A percentile compares a stretch with the other conserved stretches of the same genome.
These are phyloP conservation scores for Rhincodon typus DNA, from an alignment of 2,797 vertebrate genomes.

Conservation along the genomic window DNA sequence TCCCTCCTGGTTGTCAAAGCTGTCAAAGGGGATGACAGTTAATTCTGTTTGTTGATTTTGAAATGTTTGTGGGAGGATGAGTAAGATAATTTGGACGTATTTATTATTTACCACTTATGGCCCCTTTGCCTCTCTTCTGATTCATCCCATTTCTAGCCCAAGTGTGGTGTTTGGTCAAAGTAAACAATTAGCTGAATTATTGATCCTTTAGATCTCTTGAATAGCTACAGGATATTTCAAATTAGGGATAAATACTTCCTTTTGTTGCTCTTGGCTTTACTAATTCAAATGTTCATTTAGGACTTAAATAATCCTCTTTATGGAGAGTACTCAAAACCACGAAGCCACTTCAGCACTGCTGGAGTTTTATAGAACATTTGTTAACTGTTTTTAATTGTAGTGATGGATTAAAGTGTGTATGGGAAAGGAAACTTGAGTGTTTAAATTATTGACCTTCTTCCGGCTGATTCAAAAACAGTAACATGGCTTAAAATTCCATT, in stretches of 20 bases:
- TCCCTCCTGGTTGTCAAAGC: background rate
- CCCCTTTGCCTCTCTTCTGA: too few species aligned
- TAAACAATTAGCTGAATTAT: background rate
- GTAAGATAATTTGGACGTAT: background rate
- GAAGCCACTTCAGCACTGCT: background rate
- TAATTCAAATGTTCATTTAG: background rate
- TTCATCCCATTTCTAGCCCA: background rate
- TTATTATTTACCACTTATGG: background rate
- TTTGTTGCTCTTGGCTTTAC: background rate
- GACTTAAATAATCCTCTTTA: background rate
- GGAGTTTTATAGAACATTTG: background rate
- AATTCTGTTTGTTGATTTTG: background rate
- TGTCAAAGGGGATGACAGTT: too few species aligned
- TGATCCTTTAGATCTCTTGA: background rate
- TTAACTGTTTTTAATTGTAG: background rate
- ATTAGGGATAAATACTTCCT: constrained; percentile 26
- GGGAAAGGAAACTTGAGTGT: background rate
- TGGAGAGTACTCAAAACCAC: background rate
- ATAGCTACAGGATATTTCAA: background rate
- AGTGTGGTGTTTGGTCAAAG: background rate
- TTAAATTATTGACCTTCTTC: constrained; percentile 6
- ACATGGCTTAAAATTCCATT: background rate
- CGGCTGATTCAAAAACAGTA: background rate
- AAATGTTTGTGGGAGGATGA: background rate
- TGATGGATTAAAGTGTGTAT: constrained; percentile 27